phyloP scores from a whole-genome alignment of 1,140 invertebrate genomes.

The Diuraphis noxia region DNA sequence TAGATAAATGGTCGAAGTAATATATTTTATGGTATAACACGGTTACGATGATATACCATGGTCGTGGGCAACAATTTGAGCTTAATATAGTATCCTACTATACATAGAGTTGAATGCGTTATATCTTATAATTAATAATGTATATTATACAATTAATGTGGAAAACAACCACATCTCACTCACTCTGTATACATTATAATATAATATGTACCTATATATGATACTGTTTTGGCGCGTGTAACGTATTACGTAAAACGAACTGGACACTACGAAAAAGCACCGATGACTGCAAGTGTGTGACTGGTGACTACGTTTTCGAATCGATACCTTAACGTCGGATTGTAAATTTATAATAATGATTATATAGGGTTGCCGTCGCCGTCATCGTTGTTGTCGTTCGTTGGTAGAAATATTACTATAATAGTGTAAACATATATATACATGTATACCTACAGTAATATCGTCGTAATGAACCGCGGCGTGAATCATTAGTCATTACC shows the following conservation, averaged over 20 bases:
- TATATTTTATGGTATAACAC: neutral
- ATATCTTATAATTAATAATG: too few relatives aligned
- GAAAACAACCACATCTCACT: neutral
- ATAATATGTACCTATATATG: too few relatives aligned
- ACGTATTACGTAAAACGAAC: neutral
- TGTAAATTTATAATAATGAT: conserved; percentile 2
- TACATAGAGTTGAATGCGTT: too few relatives aligned
- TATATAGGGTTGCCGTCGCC: neutral
- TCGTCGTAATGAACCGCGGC: neutral
- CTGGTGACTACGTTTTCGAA: neutral
- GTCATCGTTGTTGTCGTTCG: neutral
- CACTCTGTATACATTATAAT: neutral
- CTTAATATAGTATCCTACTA: neutral
- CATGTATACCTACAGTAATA: neutral
- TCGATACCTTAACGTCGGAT: neutral
- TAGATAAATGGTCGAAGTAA: neutral
- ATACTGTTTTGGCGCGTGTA: neutral
- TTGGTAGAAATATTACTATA: neutral
- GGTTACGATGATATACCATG: neutral
- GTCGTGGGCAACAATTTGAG: neutral
- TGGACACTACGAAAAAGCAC: neutral
- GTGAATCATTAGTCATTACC: neutral
- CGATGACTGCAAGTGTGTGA: conserved; percentile 3
- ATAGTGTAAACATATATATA: neutral
- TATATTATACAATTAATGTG: neutral